phyloP scores from a whole-genome alignment of 2,113 vertebrate genomes.

The Odontophorus gujanensis region DNA sequence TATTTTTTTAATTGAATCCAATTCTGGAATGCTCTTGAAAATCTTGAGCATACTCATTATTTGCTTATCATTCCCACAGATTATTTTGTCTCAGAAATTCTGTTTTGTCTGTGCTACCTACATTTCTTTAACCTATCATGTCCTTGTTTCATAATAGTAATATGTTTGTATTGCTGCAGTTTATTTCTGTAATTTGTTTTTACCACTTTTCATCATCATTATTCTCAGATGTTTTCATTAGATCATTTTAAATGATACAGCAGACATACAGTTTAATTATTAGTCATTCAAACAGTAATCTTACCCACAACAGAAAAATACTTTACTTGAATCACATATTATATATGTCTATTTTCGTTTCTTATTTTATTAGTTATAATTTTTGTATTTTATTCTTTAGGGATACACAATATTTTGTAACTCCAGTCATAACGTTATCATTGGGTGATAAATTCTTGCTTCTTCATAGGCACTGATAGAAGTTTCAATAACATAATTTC shows the following conservation, averaged over 20 bases:
- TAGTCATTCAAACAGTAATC: background rate
- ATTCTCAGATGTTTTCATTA: background rate
- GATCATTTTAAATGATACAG: background rate
- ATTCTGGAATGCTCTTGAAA: background rate
- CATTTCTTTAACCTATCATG: background rate
- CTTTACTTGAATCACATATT: background rate
- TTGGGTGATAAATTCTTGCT: conserved; percentile 21
- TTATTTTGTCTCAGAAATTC: background rate
- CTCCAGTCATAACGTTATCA: conserved; percentile 2
- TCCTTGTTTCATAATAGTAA: background rate
- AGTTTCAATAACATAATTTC: conserved; percentile 1
- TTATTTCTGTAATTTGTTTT: conserved; percentile 14
- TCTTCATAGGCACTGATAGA: background rate
- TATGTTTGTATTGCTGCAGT: background rate
- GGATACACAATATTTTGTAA: background rate
- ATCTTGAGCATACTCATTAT: background rate
- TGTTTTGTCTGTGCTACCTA: background rate
- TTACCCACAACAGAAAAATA: background rate
- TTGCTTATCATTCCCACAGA: background rate
- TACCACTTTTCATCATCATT: background rate
- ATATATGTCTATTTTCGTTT: background rate
- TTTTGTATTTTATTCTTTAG: background rate
- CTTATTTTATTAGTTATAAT: background rate
- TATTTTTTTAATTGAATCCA: background rate
- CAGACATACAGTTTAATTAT: background rate